Conservation (phyloP, 2,888 invertebrate species). For the Priapulus caudatus region DNA sequence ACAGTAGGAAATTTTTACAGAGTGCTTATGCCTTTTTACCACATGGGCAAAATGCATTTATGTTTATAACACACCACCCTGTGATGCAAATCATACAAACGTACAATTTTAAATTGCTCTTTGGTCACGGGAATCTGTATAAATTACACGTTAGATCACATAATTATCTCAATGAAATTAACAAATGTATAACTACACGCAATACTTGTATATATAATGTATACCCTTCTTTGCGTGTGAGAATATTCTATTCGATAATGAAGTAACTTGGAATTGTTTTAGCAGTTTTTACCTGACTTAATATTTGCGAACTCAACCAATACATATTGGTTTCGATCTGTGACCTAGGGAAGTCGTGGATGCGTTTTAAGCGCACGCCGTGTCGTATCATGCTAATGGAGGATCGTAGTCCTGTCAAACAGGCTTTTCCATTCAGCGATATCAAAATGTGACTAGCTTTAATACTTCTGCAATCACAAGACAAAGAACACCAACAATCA, state of each 20-base stretch:
- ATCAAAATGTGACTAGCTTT: slow-evolving; percentile 71
- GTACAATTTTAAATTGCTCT: too few relatives aligned
- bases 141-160: too few relatives aligned
- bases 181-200: too few relatives aligned
- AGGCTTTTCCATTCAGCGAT: slow-evolving; percentile 55
- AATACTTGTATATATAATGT: too few relatives aligned
- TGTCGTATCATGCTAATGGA: slow-evolving; percentile 58
- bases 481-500: too few relatives aligned
- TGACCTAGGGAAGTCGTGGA: slow-evolving; percentile 61
- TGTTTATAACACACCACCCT: too few relatives aligned
- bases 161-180: too few relatives aligned
- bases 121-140: too few relatives aligned
- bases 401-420: slow-evolving; percentile 64
- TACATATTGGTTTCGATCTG: slow-evolving; percentile 59
- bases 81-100: too few relatives aligned
- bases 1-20: neutral
- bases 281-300: slow-evolving; percentile 55
- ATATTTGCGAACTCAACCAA: slow-evolving; percentile 82
- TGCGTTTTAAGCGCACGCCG: slow-evolving; percentile 53
- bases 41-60: too few relatives aligned
- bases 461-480: slow-evolving; percentile 51
- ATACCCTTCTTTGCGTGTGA: too few relatives aligned
- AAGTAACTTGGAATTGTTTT: neutral
- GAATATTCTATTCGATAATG: too few relatives aligned
- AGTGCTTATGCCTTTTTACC: neutral